Evolutionary conservation across 2,797 vertebrate genomes (phyloP).

Genomic region (Clamator glandarius): DNA sequence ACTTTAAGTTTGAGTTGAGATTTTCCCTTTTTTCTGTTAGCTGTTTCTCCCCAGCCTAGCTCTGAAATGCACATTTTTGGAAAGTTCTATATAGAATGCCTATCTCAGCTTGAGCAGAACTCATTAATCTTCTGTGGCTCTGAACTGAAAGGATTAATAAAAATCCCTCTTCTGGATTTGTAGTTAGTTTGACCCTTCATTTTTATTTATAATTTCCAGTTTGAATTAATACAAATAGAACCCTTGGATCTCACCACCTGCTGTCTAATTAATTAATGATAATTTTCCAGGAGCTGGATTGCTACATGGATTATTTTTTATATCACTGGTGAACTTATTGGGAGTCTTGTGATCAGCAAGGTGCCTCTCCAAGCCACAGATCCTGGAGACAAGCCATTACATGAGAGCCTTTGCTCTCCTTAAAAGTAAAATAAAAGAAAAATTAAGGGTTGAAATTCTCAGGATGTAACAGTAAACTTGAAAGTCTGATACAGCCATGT

Average conservation of each 20-base stretch:
- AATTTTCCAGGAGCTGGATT: background rate
- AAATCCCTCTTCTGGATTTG: background rate
- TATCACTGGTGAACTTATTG: background rate
- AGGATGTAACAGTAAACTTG: background rate
- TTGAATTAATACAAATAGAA: slow-evolving; percentile 22
- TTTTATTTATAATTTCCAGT: slow-evolving; percentile 31
- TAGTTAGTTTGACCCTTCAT: background rate
- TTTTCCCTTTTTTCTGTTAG: background rate
- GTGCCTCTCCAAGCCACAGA: background rate
- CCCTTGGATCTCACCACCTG: background rate
- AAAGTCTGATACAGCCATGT: background rate
- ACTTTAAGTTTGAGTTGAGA: background rate
- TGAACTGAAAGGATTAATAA: slow-evolving; percentile 16
- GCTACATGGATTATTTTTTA: background rate
- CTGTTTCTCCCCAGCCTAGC: background rate
- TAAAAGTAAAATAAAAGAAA: background rate
- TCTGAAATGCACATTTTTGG: background rate
- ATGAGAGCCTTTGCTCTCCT: background rate
- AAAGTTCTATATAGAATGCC: background rate
- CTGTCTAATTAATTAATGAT: slow-evolving; percentile 5
- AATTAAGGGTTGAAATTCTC: background rate
- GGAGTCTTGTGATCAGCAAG: background rate
- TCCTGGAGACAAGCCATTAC: background rate
- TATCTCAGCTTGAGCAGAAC: slow-evolving; percentile 18
- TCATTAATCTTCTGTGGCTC: slow-evolving; percentile 28